Base-by-base conservation (phyloP, 1,140 invertebrate species). In the Ephestia elutella region DNA sequence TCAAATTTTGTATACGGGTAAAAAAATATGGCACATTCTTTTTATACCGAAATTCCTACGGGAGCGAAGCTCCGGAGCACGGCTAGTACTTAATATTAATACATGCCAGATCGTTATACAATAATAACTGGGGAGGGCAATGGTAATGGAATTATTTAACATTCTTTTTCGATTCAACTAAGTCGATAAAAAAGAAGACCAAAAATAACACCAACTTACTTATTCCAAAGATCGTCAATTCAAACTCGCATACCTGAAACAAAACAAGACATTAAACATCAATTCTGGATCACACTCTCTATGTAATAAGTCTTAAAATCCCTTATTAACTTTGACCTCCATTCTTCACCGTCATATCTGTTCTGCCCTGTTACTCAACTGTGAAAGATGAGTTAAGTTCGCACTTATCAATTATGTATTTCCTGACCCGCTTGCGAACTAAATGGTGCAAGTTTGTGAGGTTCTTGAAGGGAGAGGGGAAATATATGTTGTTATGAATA, bases 391-490 rank as follows among this genome's bases (percentile, higher is more conserved):
- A 21, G 57, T 25, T 25, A 49, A 58, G 49, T 25, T 44, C 44
- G 44, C 9, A 50, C 48, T 50, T 57, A 71, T 73, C 63, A 73
- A 73, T 75, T 71, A 71, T 73, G 69, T 65, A 75, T 67, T 48
- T 62, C 64, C 63, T 70, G 68, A 70, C 68, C 65, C 48, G 60
- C 21, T 70, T 64, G 50, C 10, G 13, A 44, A 44, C 15, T 15
- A 17, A 44, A 44, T 44, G 38, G 15, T 44, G 13, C 13, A 44
- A 44, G 38, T 44, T 44, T 15, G 38, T 32, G 38, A 15, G 15
- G 13, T 44, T 44, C 28, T 25, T 32, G 13, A 30, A 60, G 8
- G 50, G 19, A 25, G 50, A 25, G 13, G 19, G 50, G 28, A 25
- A 53, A 53, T 53, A n/a, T 2, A n/a, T 53, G 0, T 59, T 59